A percentile compares a stretch with the other conserved stretches of the same genome.
Conservation (phyloP, 2,113 vertebrate genomes). For the Seriola quinqueradiata region DNA sequence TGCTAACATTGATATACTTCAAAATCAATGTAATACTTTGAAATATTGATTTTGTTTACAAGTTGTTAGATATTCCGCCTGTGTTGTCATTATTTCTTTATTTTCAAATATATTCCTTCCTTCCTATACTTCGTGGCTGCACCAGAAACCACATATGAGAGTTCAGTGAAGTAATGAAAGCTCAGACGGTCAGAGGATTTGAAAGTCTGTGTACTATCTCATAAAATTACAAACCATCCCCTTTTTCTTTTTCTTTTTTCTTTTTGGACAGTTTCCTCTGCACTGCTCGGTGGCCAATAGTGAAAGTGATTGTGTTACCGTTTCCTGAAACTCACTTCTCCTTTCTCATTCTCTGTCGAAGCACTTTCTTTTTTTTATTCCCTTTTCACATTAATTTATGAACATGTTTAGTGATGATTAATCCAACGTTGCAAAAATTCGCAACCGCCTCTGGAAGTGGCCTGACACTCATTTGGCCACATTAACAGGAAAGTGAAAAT, state of each 20-base stretch:
- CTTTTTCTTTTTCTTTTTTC: no score
- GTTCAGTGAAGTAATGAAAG: background rate
- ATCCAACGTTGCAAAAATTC: background rate
- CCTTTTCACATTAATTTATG: background rate
- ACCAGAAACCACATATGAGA: background rate
- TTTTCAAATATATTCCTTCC: background rate
- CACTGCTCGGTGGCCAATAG: background rate
- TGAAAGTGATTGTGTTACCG: conserved; percentile 10
- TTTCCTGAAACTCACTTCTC: conserved; percentile 59
- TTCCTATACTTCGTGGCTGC: background rate
- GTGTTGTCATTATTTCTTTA: background rate
- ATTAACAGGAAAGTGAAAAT: background rate
- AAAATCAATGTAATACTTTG: background rate
- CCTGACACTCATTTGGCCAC: background rate
- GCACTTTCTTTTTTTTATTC: background rate
- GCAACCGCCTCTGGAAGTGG: no score
- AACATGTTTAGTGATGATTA: background rate
- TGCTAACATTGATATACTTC: background rate
- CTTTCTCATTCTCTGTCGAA: conserved; percentile 9
- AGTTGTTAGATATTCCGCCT: background rate
- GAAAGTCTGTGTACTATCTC: background rate
- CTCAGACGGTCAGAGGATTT: background rate
- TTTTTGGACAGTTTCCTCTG: background rate
- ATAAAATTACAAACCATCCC: background rate
- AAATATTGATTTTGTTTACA: background rate